Conservation (phyloP, 2,797 vertebrate species). For the Petrocephalus schoutedeni region DNA sequence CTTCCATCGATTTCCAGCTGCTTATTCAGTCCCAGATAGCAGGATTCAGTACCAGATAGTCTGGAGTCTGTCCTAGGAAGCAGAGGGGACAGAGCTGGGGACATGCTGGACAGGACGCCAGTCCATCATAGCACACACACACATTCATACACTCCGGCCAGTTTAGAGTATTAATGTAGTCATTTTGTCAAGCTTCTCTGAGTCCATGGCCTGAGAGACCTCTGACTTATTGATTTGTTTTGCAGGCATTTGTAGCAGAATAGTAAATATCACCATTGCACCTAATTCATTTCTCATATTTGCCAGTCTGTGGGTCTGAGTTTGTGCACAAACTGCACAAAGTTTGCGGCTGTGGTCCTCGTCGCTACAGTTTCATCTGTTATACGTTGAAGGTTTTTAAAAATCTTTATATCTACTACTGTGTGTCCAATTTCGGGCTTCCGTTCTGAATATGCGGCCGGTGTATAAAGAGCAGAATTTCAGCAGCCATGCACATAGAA, state of each 20-base stretch:
- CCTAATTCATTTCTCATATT: not conserved
- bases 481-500: not conserved
- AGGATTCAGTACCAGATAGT: not conserved
- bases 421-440: not conserved
- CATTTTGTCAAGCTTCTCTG: not conserved
- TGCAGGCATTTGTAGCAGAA: not conserved
- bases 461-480: not conserved
- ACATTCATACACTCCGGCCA: not conserved
- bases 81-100: not conserved
- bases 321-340: not conserved
- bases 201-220: not conserved
- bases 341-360: not conserved
- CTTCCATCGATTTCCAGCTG: not conserved
- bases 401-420: not conserved
- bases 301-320: not conserved
- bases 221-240: not conserved
- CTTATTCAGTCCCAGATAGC: not conserved
- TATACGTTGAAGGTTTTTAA: not conserved
- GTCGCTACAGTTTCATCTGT: not conserved
- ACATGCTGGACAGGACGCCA: not conserved
- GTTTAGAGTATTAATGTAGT: not conserved
- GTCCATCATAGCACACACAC: not conserved
- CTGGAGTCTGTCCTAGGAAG: not conserved
- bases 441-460: not conserved
- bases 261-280: not conserved